Evolutionary conservation across 1,140 invertebrate genomes (phyloP), one percentile per base, ranked within the genome.

Genomic region (Hypothenemus hampei): DNA sequence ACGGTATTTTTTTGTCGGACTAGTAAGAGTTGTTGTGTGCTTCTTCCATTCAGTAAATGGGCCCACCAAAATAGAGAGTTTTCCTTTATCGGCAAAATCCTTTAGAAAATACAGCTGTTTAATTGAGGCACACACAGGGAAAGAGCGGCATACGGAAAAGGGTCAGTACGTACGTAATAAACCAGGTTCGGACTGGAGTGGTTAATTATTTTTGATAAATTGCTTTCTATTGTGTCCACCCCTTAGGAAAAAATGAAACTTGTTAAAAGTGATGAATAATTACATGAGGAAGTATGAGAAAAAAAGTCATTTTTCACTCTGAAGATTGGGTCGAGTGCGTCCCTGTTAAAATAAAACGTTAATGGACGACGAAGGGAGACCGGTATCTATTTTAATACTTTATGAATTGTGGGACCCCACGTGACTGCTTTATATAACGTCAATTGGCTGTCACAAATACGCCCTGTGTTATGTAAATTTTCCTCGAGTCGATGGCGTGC

Each of bases 391-490:
- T 67, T 65, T 60, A 58, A 60, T 64, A 61, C 63, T 60, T 61
- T 57, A 61, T 65, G 63, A 64, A 67, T 61, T 58, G 53, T 47
- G 56, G 31, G 40, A 62, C 65, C 65, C 65, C 65, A 67, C 64
- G 65, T 67, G 65, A 67, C 65, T 65, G 62, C 64, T 65, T 67
- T 65, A 58, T 67, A 36, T 44, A 47, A 62, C 63, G 65, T 67
- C 65, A 67, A 67, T 67, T 67, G 65, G 64, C 60, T 67, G 65
- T 67, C 62, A 67, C 65, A 65, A 67, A 67, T 67, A 61, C 58
- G 60, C 33, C 58, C 59, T 59, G 49, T 67, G 64, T 67, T 55
- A 67, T 67, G 65, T 64, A 67, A 67, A 67, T 67, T 60, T 51
- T 47, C 58, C 63, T 65, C 60, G 22, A 36, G 33, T 39, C 37